Base-by-base conservation (phyloP, 35 echinoderm and acorn worm species). In the Heliocidaris tuberculata region DNA sequence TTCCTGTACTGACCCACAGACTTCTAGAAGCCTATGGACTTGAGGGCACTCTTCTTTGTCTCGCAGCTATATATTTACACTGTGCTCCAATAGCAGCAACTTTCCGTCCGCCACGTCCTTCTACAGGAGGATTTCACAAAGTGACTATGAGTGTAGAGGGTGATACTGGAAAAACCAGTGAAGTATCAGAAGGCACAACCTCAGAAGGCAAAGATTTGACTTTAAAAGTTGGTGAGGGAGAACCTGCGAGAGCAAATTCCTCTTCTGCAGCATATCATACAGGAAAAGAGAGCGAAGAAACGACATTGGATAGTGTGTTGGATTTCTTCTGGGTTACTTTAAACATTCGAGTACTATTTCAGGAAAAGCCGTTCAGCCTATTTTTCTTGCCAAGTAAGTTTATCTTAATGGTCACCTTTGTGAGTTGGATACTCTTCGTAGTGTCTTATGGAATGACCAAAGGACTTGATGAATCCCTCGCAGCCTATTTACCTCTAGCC, bases 381-480 rank as follows among this genome's bases (percentile, higher is more conserved):
- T 88, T 88, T 15, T 88, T 88, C 2, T 88, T 88, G 47, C 86
- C 86, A 35, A 31, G 86, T 88, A 88, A 88, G 17, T 32, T 31
- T 13, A 48, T 88, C 6, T 11, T 88, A 48, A 3, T 31, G 86
- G 47, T 35, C 47, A 3, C 31, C 31, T 6, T 88, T 27, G 86
- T 88, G 10, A 88, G 86, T 48, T 88, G 86, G 86, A 88, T 30
- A 35, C 86, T 88, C 47, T 88, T 88, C 86, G 86, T 88, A 12
- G 86, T 88, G 31, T 88, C 86, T 31, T 88, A 35, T 48, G 86
- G 11, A 88, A 3, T 88, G 3, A 16, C 86, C 5, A 88, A 88
- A 48, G 86, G 86, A 27, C 47, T 88, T 48, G 86, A 88, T 32
- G 86, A 88, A 88, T 88, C 86, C 31, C 21, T 88, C 30, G 86